Evolutionary conservation across 2,797 vertebrate genomes (phyloP), one percentile per base, ranked within the genome.

Genomic region (Macrochelys suwanniensis): DNA sequence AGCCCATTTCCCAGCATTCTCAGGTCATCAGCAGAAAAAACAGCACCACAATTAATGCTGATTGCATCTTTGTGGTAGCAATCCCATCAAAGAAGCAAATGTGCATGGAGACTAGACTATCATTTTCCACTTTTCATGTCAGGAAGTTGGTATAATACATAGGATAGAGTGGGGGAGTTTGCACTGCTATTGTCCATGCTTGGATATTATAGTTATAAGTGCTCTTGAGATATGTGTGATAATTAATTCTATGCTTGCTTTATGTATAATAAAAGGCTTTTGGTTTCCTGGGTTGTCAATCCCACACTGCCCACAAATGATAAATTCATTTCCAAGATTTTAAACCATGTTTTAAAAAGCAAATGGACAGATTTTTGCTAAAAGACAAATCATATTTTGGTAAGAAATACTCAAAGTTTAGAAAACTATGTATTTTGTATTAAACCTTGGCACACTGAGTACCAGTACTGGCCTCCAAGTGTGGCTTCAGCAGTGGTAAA

Each of bases 341-440:
- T 42, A 82, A 54, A 50, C 31, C 1, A 6, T 23, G 6, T n/a
- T 89, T 88, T 81, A 86, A 84, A 28, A 68, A 1, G 82, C 12
- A 76, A 76, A 76, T 76, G 13, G 42, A 28, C 13, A 47, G 25
- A 49, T 76, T 26, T 57, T 26, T 47, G 45, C 42, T 76, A 76
- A 47, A 76, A 71, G 19, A 37, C n/a, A 42, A 71, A 37, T 11
- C 0, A 0, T 11, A 33, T 50, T 1, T 92, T 93, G 17, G 17
- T 92, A 79, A 31, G 2, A 85, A 88, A 94, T 37, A 31, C 51
- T 37, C 0, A 57, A 84, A 87, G 54, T 21, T 2, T 31, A 81
- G 25, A 88, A 95, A 91, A 42, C 6, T 83, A 6, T 2, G 6
- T 57, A 83, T 79, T 92, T 86, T 81, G 42, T 82, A 84, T 45